Percentiles rank a stretch among this genome's conserved stretches.
These are phyloP conservation scores for Drosophila nr. perissopoda DNA, from an alignment of 2,888 invertebrate genomes.

Conservation along the genomic window DNA sequence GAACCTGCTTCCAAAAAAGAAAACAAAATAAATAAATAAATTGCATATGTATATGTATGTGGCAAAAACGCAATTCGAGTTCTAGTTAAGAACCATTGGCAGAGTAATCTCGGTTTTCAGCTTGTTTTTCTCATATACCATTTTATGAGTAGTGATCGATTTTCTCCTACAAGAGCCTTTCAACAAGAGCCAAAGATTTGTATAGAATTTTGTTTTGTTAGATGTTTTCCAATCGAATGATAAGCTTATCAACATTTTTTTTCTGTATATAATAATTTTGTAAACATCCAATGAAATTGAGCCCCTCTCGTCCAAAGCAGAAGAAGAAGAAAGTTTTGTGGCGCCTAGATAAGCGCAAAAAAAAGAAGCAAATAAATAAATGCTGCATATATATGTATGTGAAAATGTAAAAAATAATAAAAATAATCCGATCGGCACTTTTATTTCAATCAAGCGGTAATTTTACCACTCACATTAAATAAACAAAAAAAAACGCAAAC, in stretches of 20 bases:
- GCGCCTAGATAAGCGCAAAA: neutral
- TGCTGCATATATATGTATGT: neutral
- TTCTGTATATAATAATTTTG: neutral
- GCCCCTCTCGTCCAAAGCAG: neutral
- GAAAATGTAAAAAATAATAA: neutral
- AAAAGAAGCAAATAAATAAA: neutral
- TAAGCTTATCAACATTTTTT: neutral
- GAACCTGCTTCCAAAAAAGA: constrained; percentile 14
- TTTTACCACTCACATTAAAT: neutral
- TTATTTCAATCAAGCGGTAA: neutral
- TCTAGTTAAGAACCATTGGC: neutral
- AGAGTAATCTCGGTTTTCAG: neutral
- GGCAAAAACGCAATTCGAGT: neutral
- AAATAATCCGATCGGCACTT: neutral
- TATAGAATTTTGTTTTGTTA: neutral
- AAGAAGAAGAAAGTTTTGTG: neutral
- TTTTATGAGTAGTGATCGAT: neutral
- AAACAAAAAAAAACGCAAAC: neutral
- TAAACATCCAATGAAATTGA: neutral
- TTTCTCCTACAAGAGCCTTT: neutral
- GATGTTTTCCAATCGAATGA: neutral
- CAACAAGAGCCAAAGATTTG: neutral
- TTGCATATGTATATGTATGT: neutral
- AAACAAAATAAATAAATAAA: neutral
- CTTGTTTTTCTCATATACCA: neutral